Evolutionary conservation across 1,140 invertebrate genomes (phyloP).

Genomic region (Lepidostoma basale): DNA sequence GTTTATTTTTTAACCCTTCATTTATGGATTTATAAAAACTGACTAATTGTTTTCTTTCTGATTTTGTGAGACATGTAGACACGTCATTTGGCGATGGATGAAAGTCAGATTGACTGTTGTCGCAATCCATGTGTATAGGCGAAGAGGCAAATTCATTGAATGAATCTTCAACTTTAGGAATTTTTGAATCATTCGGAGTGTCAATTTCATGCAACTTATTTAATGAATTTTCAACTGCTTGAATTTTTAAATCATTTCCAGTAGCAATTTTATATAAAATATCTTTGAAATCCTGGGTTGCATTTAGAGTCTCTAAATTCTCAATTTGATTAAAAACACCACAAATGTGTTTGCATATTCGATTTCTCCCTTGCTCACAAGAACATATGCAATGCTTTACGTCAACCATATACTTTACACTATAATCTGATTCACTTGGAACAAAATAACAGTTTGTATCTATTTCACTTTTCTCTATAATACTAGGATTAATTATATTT

Average conservation of each 20-base stretch:
- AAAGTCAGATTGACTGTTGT: neutral
- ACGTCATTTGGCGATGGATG: neutral
- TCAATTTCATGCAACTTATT: slow-evolving; percentile 36
- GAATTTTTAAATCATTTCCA: slow-evolving; percentile 20
- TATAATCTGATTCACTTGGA: slow-evolving; percentile 40
- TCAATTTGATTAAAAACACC: slow-evolving; percentile 40
- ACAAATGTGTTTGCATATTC: slow-evolving; percentile 43
- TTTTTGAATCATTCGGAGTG: slow-evolving; percentile 21
- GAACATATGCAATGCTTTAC: slow-evolving; percentile 41
- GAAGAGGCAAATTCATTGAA: neutral
- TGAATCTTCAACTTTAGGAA: neutral
- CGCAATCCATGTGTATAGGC: neutral
- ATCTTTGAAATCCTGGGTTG: slow-evolving; percentile 38
- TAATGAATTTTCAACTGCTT: neutral
- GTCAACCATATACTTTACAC: slow-evolving; percentile 41
- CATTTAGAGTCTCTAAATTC: slow-evolving; percentile 24
- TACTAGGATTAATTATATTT: slow-evolving; percentile 41
- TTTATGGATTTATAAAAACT: slow-evolving; percentile 34
- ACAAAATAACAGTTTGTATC: slow-evolving; percentile 38
- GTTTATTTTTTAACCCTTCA: slow-evolving; percentile 39
- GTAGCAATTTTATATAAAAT: slow-evolving; percentile 37
- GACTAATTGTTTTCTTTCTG: slow-evolving; percentile 26
- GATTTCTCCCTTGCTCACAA: slow-evolving; percentile 34
- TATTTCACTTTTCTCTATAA: slow-evolving; percentile 33
- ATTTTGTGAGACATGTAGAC: slow-evolving; percentile 16